Evolutionary conservation across 2,113 vertebrate genomes (phyloP).

Genomic region (Montifringilla adamsi): DNA sequence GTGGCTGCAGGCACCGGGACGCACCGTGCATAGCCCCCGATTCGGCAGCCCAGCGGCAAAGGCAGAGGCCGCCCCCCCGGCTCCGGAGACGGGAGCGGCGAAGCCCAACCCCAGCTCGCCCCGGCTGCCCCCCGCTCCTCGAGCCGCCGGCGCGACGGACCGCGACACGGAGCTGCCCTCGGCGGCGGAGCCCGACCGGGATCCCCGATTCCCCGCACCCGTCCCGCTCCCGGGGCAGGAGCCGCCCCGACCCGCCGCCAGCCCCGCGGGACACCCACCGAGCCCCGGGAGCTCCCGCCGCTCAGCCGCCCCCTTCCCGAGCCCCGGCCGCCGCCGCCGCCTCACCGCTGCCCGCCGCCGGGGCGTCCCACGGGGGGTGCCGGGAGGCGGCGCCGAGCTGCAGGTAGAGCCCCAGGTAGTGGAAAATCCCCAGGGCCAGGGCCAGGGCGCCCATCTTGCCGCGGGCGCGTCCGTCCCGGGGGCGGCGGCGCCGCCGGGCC

Average conservation of each 20-base stretch:
- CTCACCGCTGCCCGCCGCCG: slow-evolving; percentile 82
- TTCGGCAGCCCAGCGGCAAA: not conserved
- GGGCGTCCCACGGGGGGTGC: slow-evolving; percentile 79
- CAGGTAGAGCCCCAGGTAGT: slow-evolving; percentile 87
- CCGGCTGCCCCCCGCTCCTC: no score
- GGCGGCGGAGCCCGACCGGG: not conserved
- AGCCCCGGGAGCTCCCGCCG: not conserved
- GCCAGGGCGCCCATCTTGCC: not conserved
- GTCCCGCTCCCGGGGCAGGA: not conserved
- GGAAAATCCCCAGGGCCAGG: slow-evolving; percentile 80
- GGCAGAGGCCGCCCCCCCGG: not conserved
- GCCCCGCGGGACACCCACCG: not conserved
- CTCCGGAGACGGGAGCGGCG: not conserved
- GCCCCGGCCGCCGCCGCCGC: not conserved
- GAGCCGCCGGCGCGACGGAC: not conserved
- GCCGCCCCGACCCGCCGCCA: not conserved
- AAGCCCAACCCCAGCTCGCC: not conserved
- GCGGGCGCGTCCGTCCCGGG: no score
- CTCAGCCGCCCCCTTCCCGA: not conserved
- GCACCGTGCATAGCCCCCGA: not conserved
- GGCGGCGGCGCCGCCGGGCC: no score
- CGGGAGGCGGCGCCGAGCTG: slow-evolving; percentile 82
- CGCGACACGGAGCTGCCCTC: not conserved
- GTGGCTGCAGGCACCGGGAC: not conserved
- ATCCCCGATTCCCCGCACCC: not conserved